Percentiles rank a stretch among this genome's conserved stretches.
Conservation (phyloP, 2,113 vertebrate species). For the Spea multiplicata region DNA sequence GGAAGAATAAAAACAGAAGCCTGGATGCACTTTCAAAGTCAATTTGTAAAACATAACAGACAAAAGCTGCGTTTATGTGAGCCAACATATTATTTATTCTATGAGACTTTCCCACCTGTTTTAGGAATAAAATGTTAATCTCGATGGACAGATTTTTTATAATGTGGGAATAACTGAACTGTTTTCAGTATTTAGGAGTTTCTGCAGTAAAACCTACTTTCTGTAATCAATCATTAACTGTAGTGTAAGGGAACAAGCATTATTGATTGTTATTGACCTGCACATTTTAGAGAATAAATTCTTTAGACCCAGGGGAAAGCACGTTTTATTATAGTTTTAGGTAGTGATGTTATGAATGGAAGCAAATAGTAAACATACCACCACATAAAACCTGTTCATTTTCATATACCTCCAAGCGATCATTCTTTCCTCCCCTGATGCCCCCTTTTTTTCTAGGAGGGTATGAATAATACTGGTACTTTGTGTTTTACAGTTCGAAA, state of each 20-base stretch:
- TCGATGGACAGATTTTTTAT: neutral
- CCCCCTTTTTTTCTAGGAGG: too few relatives aligned
- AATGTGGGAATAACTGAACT: neutral
- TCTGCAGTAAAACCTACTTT: conserved; percentile 4
- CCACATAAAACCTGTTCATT: too few relatives aligned
- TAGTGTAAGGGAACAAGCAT: neutral
- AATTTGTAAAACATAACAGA: too few relatives aligned
- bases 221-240: conserved; percentile 40
- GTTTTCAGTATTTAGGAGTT: conserved; percentile 10
- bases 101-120: neutral
- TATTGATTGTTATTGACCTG: conserved; percentile 26
- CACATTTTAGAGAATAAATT: conserved; percentile 2
- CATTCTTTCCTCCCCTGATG: too few relatives aligned
- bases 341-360: neutral
- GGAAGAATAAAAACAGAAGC: too few relatives aligned
- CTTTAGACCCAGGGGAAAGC: neutral
- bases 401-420: too few relatives aligned
- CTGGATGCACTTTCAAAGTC: too few relatives aligned
- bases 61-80: too few relatives aligned
- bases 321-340: neutral
- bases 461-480: too few relatives aligned
- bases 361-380: neutral
- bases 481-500: too few relatives aligned
- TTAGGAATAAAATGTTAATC: neutral
- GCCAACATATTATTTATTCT: too few relatives aligned